These are phyloP conservation scores for Tipula vernalis DNA, from an alignment of 2,888 invertebrate species.

Conservation along the genomic window DNA sequence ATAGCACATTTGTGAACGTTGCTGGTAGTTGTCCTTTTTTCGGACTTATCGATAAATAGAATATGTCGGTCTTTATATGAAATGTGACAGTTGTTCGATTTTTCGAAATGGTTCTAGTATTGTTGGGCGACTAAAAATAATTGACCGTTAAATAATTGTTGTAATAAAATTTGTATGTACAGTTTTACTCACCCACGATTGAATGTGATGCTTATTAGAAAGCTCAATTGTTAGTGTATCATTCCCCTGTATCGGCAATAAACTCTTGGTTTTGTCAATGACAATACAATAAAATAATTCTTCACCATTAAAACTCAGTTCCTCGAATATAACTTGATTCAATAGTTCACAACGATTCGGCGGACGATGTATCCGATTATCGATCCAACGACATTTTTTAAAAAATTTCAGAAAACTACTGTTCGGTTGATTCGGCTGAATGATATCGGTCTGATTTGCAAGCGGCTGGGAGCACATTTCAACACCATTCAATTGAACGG, in stretches of 20 bases:
- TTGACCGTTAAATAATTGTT: background rate
- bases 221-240: background rate
- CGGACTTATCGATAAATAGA: background rate
- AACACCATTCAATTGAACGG: background rate
- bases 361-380: background rate
- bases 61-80: background rate
- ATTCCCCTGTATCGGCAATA: background rate
- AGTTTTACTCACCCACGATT: background rate
- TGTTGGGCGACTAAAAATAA: background rate
- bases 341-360: background rate
- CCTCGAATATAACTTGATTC: background rate
- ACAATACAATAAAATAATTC: background rate
- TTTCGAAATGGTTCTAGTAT: background rate
- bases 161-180: background rate
- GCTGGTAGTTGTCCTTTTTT: background rate
- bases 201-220: background rate
- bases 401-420: background rate
- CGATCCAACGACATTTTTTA: background rate
- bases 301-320: background rate
- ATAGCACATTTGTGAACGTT: background rate
- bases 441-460: background rate
- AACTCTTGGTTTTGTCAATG: background rate
- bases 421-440: background rate
- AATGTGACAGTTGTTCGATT: background rate
- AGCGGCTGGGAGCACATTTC: background rate